Evolutionary conservation across 2,797 vertebrate genomes (phyloP), one percentile per base, ranked within the genome.

Genomic region (Lepilemur septentrionalis): DNA sequence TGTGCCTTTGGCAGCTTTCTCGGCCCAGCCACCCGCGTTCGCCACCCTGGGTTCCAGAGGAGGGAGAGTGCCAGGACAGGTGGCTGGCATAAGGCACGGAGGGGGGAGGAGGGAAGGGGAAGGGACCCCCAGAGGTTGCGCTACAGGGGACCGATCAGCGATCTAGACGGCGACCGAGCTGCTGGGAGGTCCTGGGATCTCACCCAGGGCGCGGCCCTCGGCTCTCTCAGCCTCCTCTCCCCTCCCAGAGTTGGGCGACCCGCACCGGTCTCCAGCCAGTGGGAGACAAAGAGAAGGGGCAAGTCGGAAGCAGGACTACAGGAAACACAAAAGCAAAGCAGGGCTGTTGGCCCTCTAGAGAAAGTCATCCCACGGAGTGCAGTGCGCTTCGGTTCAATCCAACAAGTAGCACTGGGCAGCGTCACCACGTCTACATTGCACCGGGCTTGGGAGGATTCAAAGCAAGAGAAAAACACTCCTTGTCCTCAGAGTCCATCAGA

Each of bases 331-430:
- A 59, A 50, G 73, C 93, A 69, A 79, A 86, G 59, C 1, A 50
- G 85, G 43, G 90, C 69, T 20, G 15, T 8, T 75, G 86, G 67
- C 73, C 52, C 89, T 0, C 0, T 30, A 17, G 46, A 61, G 80
- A 84, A 82, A 80, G 55, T 43, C 43, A 75, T 94, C 61, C 9
- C 20, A 20, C 0, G n/a, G 48, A 81, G 57, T n/a, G 76, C 41
- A 14, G 2, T n/a, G 18, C 32, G 17, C 59, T 20, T 11, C 82
- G 72, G 63, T 63, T 72, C 72, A 50, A 8, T 20, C 52, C 95
- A 92, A 92, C 97, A 92, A 76, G 95, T 72, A 80, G 69, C 65
- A 5, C 57, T 52, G 13, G 23, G 65, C 30, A 23, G 84, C 69
- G 70, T 75, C 50, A 50, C 57, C 4, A 4, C 30, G 50, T 50